A percentile compares a stretch with the other conserved stretches of the same genome.
Conservation (phyloP, 2,797 vertebrate species). For the Zonotrichia albicollis region DNA sequence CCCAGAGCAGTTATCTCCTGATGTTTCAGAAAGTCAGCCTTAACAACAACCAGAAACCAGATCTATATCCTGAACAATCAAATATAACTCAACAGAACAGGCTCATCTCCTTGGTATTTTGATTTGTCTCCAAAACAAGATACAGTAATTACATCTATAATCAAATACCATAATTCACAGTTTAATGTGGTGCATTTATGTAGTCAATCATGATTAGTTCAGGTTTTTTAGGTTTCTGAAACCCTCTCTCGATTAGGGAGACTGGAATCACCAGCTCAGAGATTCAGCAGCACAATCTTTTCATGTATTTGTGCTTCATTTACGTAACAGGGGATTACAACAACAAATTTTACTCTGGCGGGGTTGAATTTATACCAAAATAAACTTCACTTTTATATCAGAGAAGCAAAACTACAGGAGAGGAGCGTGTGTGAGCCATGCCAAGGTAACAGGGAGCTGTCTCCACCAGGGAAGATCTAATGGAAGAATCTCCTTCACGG, state of each 20-base stretch:
- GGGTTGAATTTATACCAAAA: neutral
- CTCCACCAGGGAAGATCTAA: neutral
- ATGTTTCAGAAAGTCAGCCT: neutral
- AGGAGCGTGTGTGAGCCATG: neutral
- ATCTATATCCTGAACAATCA: neutral
- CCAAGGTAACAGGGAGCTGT: neutral
- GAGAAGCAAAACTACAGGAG: neutral
- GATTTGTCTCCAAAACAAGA: conserved; percentile 25
- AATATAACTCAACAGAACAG: neutral
- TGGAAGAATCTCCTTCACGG: neutral
- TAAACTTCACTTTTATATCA: neutral
- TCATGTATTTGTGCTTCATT: neutral
- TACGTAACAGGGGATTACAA: neutral
- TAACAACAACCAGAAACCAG: neutral
- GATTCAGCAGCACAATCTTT: neutral
- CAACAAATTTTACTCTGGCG: neutral
- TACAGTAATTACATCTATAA: conserved; percentile 25
- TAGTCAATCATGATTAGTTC: conserved; percentile 13
- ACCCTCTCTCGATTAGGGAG: neutral
- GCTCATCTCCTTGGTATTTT: neutral
- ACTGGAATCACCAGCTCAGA: neutral
- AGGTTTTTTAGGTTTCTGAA: conserved; percentile 23
- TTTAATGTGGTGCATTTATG: neutral
- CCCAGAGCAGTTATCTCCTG: neutral
- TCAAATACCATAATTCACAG: conserved; percentile 14